These are phyloP conservation scores for Florisuga fusca DNA, from an alignment of 2,797 vertebrate species.

Conservation along the genomic window DNA sequence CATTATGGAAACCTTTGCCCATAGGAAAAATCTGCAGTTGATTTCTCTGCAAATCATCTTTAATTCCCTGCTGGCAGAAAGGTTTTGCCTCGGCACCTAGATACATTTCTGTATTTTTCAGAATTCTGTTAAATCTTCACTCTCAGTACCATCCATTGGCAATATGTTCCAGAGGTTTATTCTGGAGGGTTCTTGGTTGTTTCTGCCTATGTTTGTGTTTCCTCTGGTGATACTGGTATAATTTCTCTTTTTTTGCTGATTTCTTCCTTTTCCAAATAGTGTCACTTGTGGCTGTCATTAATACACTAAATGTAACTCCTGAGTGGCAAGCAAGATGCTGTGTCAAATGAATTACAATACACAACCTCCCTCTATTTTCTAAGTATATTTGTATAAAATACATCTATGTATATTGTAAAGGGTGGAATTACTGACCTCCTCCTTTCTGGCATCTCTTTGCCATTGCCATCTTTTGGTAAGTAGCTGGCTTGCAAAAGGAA, in stretches of 20 bases:
- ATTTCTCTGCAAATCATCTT: neutral
- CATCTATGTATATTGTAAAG: neutral
- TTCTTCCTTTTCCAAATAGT: neutral
- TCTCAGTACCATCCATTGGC: neutral
- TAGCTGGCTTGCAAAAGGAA: neutral
- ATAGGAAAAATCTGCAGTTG: neutral
- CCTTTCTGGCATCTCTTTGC: neutral
- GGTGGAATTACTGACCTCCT: neutral
- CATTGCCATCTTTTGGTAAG: neutral
- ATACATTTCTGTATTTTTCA: neutral
- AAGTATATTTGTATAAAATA: rapidly evolving
- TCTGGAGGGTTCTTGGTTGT: neutral
- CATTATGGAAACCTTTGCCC: neutral
- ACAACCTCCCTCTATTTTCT: neutral
- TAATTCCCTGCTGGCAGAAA: neutral
- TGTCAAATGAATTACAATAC: rapidly evolving
- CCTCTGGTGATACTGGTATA: rapidly evolving
- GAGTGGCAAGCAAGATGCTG: neutral
- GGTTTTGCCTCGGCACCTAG: neutral
- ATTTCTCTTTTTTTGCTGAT: neutral
- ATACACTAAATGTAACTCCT: neutral
- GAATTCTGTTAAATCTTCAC: neutral
- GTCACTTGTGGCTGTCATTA: neutral
- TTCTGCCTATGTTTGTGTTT: neutral
- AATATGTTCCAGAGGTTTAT: neutral